A percentile compares a stretch with the other conserved stretches of the same genome.
Evolutionary conservation across 2,113 vertebrate genomes (phyloP).

Genomic region (Xiphophorus couchianus): DNA sequence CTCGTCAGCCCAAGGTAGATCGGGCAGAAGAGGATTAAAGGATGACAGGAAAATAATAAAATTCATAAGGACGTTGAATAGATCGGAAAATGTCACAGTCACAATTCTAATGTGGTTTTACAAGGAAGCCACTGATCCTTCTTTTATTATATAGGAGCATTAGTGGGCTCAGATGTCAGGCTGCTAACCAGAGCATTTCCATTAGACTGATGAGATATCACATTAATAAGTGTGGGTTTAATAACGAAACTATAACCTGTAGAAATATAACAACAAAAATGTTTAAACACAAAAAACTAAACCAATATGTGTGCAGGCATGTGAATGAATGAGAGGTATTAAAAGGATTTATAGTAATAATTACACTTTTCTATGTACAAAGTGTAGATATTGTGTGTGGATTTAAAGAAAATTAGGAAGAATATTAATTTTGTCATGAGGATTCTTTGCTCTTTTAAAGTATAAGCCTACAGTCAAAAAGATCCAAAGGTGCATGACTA

Average conservation of each 20-base stretch:
- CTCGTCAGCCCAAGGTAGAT: constrained; percentile 34
- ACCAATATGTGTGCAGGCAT: neutral
- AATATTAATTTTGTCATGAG: neutral
- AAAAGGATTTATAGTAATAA: neutral
- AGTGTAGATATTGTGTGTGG: neutral
- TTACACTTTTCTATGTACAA: neutral
- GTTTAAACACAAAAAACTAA: neutral
- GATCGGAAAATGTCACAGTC: constrained; percentile 22
- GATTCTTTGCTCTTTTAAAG: neutral
- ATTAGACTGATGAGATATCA: constrained; percentile 57
- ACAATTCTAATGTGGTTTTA: constrained; percentile 49
- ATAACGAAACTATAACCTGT: constrained; percentile 1
- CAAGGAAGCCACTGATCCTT: constrained; percentile 43
- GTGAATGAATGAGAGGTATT: neutral
- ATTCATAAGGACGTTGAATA: constrained; percentile 55
- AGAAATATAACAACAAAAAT: neutral
- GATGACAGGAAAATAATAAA: constrained; percentile 73
- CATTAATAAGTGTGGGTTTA: constrained; percentile 30
- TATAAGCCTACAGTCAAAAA: neutral
- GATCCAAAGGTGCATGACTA: neutral
- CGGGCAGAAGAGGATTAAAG: constrained; percentile 70
- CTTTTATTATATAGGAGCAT: constrained; percentile 42
- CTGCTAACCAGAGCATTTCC: constrained; percentile 31
- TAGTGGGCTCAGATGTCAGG: constrained; percentile 33
- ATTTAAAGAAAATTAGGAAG: neutral